Evolutionary conservation across 2,113 vertebrate species (phyloP), one percentile per base, ranked within the genome.

Genomic region (Chionodraco myersi): DNA sequence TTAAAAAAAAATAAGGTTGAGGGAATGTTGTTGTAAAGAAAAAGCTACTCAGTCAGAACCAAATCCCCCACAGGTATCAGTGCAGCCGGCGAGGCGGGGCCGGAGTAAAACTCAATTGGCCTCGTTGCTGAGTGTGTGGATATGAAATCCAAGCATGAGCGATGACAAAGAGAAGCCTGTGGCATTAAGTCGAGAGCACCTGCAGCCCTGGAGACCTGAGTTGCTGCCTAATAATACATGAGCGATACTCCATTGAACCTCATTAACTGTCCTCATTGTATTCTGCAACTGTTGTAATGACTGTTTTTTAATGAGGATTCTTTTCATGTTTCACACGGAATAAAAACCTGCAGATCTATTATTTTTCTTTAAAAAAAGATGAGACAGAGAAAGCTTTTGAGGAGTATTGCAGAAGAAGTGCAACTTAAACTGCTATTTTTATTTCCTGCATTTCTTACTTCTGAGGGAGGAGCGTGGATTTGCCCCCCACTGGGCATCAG

Each of bases 141-240:
- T 84, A 86, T 88, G 84, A 91, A 87, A 83, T 81, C 67, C 51
- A 69, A 68, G 77, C 81, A 83, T 85, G 83, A 89, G 78, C 34
- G 52, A 89, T 79, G 87, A 80, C 73, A 83, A 87, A 83, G 45
- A 59, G 30, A 80, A 36, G 77, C 72, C 64, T 12, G 70, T 83
- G 78, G 86, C 83, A 68, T 88, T 72, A 83, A 68, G 83, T 60
- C 48, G 63, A 77, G 66, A 80, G 82, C 86, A 90, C 89, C 86
- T 86, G 79, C 75, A 81, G 87, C 75, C 72, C 77, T 3, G 45
- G 72, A 79, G 85, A 86, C 86, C 84, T 68, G 68, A 72, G 73
- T 72, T 30, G 80, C 78, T 69, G 82, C 77, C 76, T 83, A 77
- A 88, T 91, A 85, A 84, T 74, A 82, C 89, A 72, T 80, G 68